Percentiles rank a stretch among this genome's conserved stretches.
phyloP scores from a whole-genome alignment of 2,797 vertebrate genomes.

The Fistularia tabacaria region DNA sequence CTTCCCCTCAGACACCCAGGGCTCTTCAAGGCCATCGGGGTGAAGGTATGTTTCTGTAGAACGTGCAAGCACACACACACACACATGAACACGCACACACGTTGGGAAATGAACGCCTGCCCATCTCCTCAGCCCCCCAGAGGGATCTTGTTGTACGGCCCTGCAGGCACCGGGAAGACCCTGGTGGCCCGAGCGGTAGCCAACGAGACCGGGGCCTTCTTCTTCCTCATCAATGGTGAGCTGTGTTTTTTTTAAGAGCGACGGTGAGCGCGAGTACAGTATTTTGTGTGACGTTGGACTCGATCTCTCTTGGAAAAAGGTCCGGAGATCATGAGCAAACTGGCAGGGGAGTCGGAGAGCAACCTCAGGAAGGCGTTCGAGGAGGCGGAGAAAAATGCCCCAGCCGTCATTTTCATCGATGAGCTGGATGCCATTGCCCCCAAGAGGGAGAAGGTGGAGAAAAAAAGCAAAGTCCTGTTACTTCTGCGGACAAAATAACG shows the following conservation, averaged over 20 bases:
- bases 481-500: too few species aligned
- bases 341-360: constrained; percentile 98
- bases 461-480: background rate
- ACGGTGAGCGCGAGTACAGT: constrained; percentile 37
- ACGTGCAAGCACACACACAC: constrained; percentile 1
- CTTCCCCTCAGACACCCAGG: constrained; percentile 93
- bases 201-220: constrained; percentile 98
- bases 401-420: constrained; percentile 98
- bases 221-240: constrained; percentile 97
- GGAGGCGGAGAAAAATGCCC: constrained; percentile 97
- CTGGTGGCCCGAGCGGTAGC: constrained; percentile 97
- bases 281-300: too few species aligned
- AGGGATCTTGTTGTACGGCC: constrained; percentile 76
- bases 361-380: constrained; percentile 98
- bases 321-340: constrained; percentile 98
- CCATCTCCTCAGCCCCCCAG: constrained; percentile 81
- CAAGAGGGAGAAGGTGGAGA: constrained; percentile 94
- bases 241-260: constrained; percentile 79
- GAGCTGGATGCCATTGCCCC: constrained; percentile 97
- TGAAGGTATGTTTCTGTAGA: constrained; percentile 79
- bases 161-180: constrained; percentile 89
- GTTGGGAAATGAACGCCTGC: constrained; percentile 43
- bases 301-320: constrained; percentile 63
- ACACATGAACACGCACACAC: too few species aligned
- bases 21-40: constrained; percentile 93